These are phyloP conservation scores for Rhinogobius similis DNA, from an alignment of 2,113 vertebrate genomes.

Conservation along the genomic window DNA sequence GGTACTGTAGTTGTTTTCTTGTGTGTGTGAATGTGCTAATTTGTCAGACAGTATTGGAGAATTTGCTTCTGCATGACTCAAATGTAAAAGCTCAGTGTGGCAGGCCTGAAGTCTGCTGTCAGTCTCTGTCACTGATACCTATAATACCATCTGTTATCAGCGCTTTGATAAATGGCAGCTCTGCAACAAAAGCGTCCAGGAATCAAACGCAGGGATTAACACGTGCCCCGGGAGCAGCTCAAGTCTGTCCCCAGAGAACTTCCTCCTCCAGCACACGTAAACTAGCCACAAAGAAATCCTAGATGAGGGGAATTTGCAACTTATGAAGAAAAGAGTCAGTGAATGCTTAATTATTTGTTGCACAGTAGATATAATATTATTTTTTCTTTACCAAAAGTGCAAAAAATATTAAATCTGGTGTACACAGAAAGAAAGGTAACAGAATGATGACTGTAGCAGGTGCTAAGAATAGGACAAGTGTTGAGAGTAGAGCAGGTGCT, in stretches of 20 bases:
- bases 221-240: conserved; percentile 16
- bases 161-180: conserved; percentile 40
- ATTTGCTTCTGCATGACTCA: not conserved
- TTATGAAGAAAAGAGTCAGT: not conserved
- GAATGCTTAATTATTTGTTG: too few relatives aligned
- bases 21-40: conserved; percentile 7
- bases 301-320: not conserved
- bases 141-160: conserved; percentile 47
- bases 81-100: conserved; percentile 12
- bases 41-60: not conserved
- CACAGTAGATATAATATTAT: too few relatives aligned
- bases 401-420: too few relatives aligned
- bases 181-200: conserved; percentile 31
- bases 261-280: not conserved
- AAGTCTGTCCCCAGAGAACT: conserved; percentile 9
- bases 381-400: too few relatives aligned
- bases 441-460: too few relatives aligned
- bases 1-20: too few relatives aligned
- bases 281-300: not conserved
- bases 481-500: too few relatives aligned
- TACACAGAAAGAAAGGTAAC: too few relatives aligned
- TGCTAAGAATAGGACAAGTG: too few relatives aligned
- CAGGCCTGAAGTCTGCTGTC: conserved; percentile 33
- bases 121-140: conserved; percentile 40
- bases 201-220: conserved; percentile 45